Evolutionary conservation across 2,797 vertebrate species (phyloP).

Genomic region (Benthosema pterotum): DNA sequence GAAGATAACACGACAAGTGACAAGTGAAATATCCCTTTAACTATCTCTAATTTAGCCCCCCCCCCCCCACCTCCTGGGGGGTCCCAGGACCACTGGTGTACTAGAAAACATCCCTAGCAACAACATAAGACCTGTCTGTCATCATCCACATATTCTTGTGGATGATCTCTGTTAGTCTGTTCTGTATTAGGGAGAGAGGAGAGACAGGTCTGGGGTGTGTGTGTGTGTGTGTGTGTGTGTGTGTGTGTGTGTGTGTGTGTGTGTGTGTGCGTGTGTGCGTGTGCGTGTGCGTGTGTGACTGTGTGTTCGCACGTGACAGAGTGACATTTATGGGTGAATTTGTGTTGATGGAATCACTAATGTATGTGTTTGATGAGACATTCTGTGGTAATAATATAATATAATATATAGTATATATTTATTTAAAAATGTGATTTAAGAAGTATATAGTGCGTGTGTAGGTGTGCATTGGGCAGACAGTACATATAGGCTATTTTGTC

Average conservation of each 20-base stretch:
- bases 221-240: not conserved
- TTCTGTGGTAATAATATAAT: constrained; percentile 51
- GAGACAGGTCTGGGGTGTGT: constrained; percentile 40
- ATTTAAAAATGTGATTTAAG: not conserved
- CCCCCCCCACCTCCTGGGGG: no score
- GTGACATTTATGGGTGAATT: no score
- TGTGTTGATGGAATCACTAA: constrained; percentile 29
- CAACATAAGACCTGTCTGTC: constrained; percentile 5
- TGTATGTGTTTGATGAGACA: constrained; percentile 46
- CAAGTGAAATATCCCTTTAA: no score
- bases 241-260: not conserved
- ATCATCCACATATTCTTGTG: no score
- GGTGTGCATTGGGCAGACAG: constrained; percentile 41
- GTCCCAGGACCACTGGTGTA: no score
- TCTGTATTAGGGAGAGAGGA: constrained; percentile 32
- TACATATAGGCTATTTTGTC: constrained; percentile 20
- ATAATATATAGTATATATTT: constrained; percentile 22
- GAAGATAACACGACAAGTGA: no score
- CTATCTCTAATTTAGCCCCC: no score
- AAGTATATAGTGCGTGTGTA: constrained; percentile 44
- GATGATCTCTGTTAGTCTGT: constrained; percentile 31
- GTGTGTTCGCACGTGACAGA: no score
- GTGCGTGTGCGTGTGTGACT: constrained; percentile 40
- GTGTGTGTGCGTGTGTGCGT: not conserved
- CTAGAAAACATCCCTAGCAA: constrained; percentile 23